Evolutionary conservation across 2,888 invertebrate species (phyloP), one percentile per base, ranked within the genome.

Genomic region (Ommatoiulus sabulosus): DNA sequence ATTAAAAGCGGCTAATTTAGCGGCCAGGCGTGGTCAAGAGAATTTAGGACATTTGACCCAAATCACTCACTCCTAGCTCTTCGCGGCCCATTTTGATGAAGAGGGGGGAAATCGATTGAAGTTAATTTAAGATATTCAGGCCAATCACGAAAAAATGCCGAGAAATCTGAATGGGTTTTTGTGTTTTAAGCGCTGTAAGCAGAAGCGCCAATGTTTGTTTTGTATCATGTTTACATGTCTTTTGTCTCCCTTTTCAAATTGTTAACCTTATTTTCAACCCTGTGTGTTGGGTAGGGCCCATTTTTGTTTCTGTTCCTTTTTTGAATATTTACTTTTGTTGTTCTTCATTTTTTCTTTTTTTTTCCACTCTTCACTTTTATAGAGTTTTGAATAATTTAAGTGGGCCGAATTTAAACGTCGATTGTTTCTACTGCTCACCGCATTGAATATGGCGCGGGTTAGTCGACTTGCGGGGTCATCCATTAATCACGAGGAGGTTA

Each of bases 21-120:
- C n/a, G 12, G 10, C 72, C 72, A 72, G 72, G 72, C 72, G 72
- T 72, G 72, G 72, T 72, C 72, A 72, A 72, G 72, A 10, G 10
- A 72, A 72, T 72, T 72, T 20, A 72, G 72, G 72, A 72, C 72
- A 24, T 72, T 72, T 24, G 72, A 72, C 72, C 72, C 72, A 72
- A 72, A 72, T 72, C 72, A 72, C 72, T 72, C 72, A 24, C 24
- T 24, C 1, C 24, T n/a, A 17, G 57, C 57, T 24, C 72, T 72
- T 72, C 72, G 72, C 72, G 24, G 24, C 72, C 72, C 72, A 72
- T 72, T 72, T 72, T 72, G 72, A 72, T 72, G 72, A 24, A 72
- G 24, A 72, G 10, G 7, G 6, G 24, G 24, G 24, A 24, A 63
- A 20, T 17, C 63, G 72, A 72, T 57, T 57, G 12, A 52, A 57